Base-by-base conservation (phyloP, 2,797 vertebrate species). In the Muscicapa striata region DNA sequence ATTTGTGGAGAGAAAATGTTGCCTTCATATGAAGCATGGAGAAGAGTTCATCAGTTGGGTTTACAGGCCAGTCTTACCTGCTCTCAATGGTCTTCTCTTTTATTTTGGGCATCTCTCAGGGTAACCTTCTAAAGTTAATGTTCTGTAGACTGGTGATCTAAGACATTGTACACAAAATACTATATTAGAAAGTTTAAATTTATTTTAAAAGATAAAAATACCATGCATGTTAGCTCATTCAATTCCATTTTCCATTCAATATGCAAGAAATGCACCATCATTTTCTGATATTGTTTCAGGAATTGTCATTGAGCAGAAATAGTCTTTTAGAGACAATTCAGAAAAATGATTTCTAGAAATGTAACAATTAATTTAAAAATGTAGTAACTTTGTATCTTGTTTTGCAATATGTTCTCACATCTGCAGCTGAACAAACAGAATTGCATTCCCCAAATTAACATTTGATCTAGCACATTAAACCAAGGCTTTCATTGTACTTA, bases 331-430 rank as follows among this genome's bases (percentile, higher is more conserved):
- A 94, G 29, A 61, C 13, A 86, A 87, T 75, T 67, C 40, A 70
- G 38, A 84, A 52, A 87, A 92, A 62, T 29, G 3, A 48, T 75
- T 89, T 89, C 36, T 84, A 45, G 34, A 92, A 94, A 89, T 49
- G 34, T 88, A 79, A 76, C 87, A 91, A 85, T 96, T 95, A 94
- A 90, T 92, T 90, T 6, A 89, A 94, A 90, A 84, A 72, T 66
- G 9, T 67, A 82, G 11, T 54, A 89, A 67, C 7, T 84, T 89
- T 84, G 17, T 59, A 23, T 68, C 54, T 78, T 84, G 40, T n/a
- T 94, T 89, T 92, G 32, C 59, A 90, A 8, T 90, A 61, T 89
- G 30, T 67, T 87, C 54, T 82, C 76, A 83, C 48, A 73, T 90
- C 70, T 92, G 59, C 83, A 93, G 30, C 64, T 94, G 63, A 49